Base-by-base conservation (phyloP, 2,797 vertebrate species). In the Gambelia wislizenii region DNA sequence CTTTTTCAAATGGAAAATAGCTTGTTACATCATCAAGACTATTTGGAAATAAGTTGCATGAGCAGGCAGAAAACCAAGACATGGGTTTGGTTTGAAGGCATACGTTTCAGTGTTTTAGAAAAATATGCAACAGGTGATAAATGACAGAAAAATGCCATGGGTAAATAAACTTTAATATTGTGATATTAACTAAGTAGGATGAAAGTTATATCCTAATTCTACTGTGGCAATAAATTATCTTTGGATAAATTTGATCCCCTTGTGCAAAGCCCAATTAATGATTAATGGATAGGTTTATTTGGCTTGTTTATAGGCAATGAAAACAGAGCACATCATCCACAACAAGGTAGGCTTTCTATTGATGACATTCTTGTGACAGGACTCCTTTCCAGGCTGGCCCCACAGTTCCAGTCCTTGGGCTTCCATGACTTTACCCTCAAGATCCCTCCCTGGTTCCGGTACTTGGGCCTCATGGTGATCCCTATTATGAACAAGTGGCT, bases 161-260 rank as follows among this genome's bases (percentile, higher is more conserved):
- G n/a, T 72, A n/a, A 36, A 72, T 72, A 6, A 52, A 36, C 6
- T 72, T 64, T 74, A 85, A 61, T 87, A 74, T n/a, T 89, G 89
- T 2, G 70, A 36, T 13, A 91, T 92, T 69, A 75, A 36, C 52
- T 13, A 0, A 0, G 85, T 14, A 80, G 56, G 44, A 78, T 67
- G 89, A 93, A 33, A 4, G 0, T 30, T 1, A 88, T 75, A 59
- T 44, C 49, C 36, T 83, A 86, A 83, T 84, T 76, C 42, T 54
- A n/a, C 74, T 69, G n/a, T 76, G 77, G 0, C 16, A 91, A 80
- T 86, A 87, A 91, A 93, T 87, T 77, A 10, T 2, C 89, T 93
- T 56, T 70, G 70, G 54, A 79, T 79, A 59, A 20, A 87, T 10
- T 7, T 59, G 33, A 84, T 86, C 64, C 67, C 18, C 69, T 88